Conservation (phyloP, 2,113 vertebrate species). For the Fulmarus glacialis region DNA sequence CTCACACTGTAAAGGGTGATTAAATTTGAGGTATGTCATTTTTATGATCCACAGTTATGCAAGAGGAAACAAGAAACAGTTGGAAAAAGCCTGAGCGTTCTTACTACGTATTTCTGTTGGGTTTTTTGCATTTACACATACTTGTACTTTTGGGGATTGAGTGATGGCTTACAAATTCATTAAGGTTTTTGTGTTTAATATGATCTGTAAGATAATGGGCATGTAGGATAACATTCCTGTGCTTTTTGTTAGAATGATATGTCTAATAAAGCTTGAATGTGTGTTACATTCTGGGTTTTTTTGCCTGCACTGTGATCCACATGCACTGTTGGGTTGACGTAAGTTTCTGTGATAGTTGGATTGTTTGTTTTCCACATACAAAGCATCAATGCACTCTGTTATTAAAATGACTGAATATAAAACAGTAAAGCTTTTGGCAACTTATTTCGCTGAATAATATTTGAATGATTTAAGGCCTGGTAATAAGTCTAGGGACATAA, state of each 20-base stretch:
- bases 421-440: background rate
- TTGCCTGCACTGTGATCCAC: background rate
- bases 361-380: background rate
- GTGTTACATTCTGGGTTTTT: background rate
- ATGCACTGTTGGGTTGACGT: background rate
- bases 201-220: background rate
- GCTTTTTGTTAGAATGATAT: background rate
- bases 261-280: constrained; percentile 36
- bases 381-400: background rate
- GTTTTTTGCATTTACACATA: constrained; percentile 30
- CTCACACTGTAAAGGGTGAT: background rate
- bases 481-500: background rate
- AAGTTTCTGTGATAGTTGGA: background rate
- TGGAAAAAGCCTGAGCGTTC: constrained; percentile 52
- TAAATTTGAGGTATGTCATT: constrained; percentile 49
- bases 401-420: background rate
- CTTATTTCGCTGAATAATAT: background rate
- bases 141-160: constrained; percentile 12
- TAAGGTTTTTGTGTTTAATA: background rate
- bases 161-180: background rate
- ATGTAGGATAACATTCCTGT: background rate
- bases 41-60: constrained; percentile 73
- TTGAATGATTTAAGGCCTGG: background rate
- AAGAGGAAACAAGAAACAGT: constrained; percentile 65
- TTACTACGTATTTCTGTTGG: constrained; percentile 37